Percentiles rank a stretch among this genome's conserved stretches.
phyloP scores from a whole-genome alignment of 2,888 invertebrate species.

The Ornithoptera alexandrae region DNA sequence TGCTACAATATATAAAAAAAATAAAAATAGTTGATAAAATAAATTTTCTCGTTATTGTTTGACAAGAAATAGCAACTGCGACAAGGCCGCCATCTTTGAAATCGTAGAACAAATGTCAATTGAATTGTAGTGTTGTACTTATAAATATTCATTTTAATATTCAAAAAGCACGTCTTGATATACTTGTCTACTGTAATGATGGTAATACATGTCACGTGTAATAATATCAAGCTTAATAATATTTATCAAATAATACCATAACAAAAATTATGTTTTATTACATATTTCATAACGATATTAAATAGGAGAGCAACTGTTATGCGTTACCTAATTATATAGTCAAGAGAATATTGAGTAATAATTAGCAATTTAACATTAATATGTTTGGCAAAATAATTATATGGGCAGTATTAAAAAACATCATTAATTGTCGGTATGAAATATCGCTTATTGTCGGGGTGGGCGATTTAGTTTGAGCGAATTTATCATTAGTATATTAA shows the following conservation, averaged over 20 bases:
- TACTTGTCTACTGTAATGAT: neutral
- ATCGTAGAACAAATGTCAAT: slow-evolving; percentile 53
- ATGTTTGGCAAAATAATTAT: slow-evolving; percentile 8
- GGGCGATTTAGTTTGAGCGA: slow-evolving; percentile 12
- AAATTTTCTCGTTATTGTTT: slow-evolving; percentile 75
- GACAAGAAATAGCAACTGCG: slow-evolving; percentile 76
- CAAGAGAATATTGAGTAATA: no score
- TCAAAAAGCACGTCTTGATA: neutral
- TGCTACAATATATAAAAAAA: slow-evolving; percentile 34
- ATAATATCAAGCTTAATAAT: neutral
- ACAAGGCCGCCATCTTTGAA: slow-evolving; percentile 78
- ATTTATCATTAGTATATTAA: slow-evolving; percentile 15
- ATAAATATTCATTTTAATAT: neutral
- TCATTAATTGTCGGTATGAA: slow-evolving; percentile 15
- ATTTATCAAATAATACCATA: neutral
- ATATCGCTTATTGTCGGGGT: slow-evolving; percentile 11
- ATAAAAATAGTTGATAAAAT: slow-evolving; percentile 62
- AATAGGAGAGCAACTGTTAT: no score
- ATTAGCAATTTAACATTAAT: neutral
- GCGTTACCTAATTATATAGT: no score
- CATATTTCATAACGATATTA: no score
- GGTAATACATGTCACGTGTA: neutral
- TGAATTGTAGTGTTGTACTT: slow-evolving; percentile 12
- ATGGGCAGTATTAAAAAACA: slow-evolving; percentile 16
- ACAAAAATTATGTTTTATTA: no score